Evolutionary conservation across 2,797 vertebrate genomes (phyloP).

Genomic region (Orestias chungarensis): DNA sequence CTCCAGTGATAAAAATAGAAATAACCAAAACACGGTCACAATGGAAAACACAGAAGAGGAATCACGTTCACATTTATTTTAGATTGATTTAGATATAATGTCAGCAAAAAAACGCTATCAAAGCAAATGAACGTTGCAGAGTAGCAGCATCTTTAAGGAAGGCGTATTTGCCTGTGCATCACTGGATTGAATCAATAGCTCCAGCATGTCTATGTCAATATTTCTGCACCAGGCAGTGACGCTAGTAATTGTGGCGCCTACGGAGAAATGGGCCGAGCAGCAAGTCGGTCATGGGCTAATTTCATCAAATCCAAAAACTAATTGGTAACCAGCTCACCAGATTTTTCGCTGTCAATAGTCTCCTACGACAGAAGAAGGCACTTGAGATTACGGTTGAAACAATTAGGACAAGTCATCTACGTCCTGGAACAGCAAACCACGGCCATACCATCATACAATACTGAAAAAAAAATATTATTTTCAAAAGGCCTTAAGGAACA

Average conservation of each 20-base stretch:
- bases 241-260: constrained; percentile 41
- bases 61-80: too few species aligned
- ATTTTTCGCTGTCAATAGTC: constrained; percentile 23
- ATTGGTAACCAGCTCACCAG: constrained; percentile 26
- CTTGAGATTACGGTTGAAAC: background rate
- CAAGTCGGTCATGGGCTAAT: constrained; percentile 64
- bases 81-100: too few species aligned
- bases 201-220: constrained; percentile 44
- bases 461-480: too few species aligned
- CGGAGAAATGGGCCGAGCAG: constrained; percentile 26
- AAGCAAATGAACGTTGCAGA: constrained; percentile 3
- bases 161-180: too few species aligned
- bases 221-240: constrained; percentile 32
- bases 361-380: constrained; percentile 33
- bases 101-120: constrained; percentile 4
- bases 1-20: constrained; percentile 5
- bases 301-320: constrained; percentile 28
- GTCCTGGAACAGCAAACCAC: background rate
- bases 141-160: constrained; percentile 15
- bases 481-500: background rate
- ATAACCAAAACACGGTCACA: constrained; percentile 7
- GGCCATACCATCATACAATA: background rate
- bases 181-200: constrained; percentile 43
- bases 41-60: constrained; percentile 1
- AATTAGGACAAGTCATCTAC: background rate